Base-by-base conservation (phyloP, 2,113 vertebrate species). In the Vombatus ursinus region DNA sequence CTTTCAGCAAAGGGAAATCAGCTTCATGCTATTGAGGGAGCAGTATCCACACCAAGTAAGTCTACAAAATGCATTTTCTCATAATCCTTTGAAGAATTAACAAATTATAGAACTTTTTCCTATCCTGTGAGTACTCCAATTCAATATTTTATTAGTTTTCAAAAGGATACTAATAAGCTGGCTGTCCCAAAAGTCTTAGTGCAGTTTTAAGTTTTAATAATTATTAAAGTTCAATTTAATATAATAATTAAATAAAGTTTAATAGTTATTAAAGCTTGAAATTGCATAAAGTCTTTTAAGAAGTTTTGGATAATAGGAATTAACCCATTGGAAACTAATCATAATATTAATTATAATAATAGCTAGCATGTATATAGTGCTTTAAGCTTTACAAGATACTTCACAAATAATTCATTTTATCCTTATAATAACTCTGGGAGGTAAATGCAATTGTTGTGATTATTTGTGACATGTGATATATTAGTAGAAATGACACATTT, bases 31-130 rank as follows among this genome's bases (percentile, higher is more conserved):
- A n/a, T n/a, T 77, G 37, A 1, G 31, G 16, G 37, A 77, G 11
- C 4, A 77, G 37, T 77, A n/a, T n/a, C 31, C 31, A 19, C 37
- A 77, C 31, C 14, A 77, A 77, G 37, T 77, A 37, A n/a, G 37
- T 16, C 5, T 77, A n/a, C 16, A n/a, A 77, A 77, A 77, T 77
- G 6, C 37, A 77, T 77, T 77, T 77, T n/a, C 61, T 77, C 1
- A n/a, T 19, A n/a, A 77, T 77, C 37, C 16, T 68, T n/a, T 68
- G 26, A 96, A 97, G 47, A 96, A 92, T n/a, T 96, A 94, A 92
- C 37, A 90, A 84, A 57, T 25, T 91, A 8, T 91, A 37, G 94
- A 57, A 25, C 47, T 90, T 44, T 57, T 50, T 68, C 50, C 44
- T 68, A n/a, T 57, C 37, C 23, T 95, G 90, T 28, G 95, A 90